Evolutionary conservation across 1,140 invertebrate genomes (phyloP).

Genomic region (Magallana gigas): DNA sequence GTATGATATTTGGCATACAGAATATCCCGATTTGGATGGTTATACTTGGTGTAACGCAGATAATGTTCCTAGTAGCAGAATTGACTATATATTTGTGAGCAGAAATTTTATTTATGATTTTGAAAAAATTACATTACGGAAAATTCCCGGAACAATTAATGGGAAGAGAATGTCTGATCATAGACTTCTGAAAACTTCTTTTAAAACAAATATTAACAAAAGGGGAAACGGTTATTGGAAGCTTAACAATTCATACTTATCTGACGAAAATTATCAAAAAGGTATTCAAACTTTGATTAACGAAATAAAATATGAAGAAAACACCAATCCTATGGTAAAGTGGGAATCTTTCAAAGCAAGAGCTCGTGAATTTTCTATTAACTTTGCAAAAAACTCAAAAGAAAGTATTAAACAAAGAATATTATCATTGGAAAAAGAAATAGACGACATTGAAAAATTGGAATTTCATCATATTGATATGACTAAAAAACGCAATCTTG

Average conservation of each 20-base stretch:
- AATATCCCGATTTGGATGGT: too few species aligned
- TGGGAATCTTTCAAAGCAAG: not conserved
- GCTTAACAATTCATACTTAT: not conserved
- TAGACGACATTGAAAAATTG: not conserved
- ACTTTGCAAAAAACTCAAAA: not conserved
- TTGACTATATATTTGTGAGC: too few species aligned
- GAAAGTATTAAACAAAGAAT: not conserved
- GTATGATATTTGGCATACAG: too few species aligned
- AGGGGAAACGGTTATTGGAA: not conserved
- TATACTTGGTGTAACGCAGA: too few species aligned
- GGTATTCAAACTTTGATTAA: not conserved
- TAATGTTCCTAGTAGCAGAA: too few species aligned
- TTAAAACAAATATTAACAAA: not conserved
- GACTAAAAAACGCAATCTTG: too few species aligned
- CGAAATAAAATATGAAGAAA: not conserved
- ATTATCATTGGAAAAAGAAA: not conserved
- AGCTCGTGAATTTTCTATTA: not conserved
- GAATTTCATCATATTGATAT: not conserved
- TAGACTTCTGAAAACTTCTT: not conserved
- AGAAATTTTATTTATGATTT: not conserved
- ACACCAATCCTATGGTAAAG: not conserved
- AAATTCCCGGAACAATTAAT: not conserved
- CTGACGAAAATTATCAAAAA: not conserved
- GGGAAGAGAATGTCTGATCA: not conserved
- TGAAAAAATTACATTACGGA: not conserved